These are phyloP conservation scores for Hylaeus volcanicus DNA, from an alignment of 1,140 invertebrate genomes.

Conservation along the genomic window DNA sequence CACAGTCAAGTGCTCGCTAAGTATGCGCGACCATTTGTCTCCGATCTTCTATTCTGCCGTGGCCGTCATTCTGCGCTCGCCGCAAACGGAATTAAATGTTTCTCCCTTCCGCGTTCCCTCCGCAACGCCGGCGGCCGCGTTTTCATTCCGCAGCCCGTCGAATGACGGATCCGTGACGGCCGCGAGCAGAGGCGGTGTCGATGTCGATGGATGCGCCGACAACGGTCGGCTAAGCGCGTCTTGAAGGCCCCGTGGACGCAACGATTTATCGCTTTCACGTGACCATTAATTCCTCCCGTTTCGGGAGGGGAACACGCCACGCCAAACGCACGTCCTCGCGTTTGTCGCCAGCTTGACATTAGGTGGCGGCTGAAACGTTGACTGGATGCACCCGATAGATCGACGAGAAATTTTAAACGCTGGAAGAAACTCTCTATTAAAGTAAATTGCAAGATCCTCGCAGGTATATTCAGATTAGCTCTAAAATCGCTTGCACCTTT, in stretches of 20 bases:
- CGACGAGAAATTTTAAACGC: too few species aligned
- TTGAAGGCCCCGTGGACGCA: too few species aligned
- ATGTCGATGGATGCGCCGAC: too few species aligned
- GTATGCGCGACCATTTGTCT: conserved; percentile 74
- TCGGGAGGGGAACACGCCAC: background rate
- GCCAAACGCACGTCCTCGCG: background rate
- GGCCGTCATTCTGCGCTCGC: conserved; percentile 55
- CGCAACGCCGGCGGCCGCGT: too few species aligned
- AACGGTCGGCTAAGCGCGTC: too few species aligned
- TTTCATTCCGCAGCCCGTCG: too few species aligned
- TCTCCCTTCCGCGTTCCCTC: conserved; percentile 25
- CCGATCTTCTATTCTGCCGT: conserved; percentile 64
- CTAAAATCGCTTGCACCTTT: too few species aligned
- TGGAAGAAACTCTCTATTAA: too few species aligned
- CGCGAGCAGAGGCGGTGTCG: background rate
- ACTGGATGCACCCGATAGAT: too few species aligned
- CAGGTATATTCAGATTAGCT: too few species aligned
- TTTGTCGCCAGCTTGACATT: background rate
- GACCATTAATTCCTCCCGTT: background rate
- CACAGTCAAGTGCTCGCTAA: conserved; percentile 77
- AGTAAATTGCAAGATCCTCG: too few species aligned
- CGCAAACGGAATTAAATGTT: conserved; percentile 72
- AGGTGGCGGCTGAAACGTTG: too few species aligned
- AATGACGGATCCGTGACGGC: background rate
- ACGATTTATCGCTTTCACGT: background rate